phyloP scores from a whole-genome alignment of 2,888 invertebrate genomes.

The Epinotia bilunana region DNA sequence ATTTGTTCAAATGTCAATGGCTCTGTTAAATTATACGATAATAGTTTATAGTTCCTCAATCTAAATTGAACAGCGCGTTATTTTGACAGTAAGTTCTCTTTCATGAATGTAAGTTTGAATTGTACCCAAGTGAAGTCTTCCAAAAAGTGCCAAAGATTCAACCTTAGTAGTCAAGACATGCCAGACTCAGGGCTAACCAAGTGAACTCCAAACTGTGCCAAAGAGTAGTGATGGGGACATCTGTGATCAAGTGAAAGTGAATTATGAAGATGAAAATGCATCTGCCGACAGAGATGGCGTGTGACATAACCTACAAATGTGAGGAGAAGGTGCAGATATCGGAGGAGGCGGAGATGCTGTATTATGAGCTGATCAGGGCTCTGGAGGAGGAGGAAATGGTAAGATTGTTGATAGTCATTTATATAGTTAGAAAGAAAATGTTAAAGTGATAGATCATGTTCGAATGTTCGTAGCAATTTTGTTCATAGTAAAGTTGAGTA shows the following conservation, averaged over 20 bases:
- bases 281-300: slow-evolving; percentile 72
- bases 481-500: too few relatives aligned
- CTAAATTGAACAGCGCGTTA: not conserved
- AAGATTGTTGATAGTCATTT: slow-evolving; percentile 49
- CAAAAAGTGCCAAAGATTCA: slow-evolving; percentile 38
- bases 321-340: slow-evolving; percentile 78
- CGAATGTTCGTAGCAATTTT: too few relatives aligned
- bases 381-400: slow-evolving; percentile 82
- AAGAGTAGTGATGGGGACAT: slow-evolving; percentile 43
- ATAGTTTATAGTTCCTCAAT: too few relatives aligned
- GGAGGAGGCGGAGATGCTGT: slow-evolving; percentile 81
- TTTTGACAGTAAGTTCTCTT: not conserved
- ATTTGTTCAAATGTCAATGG: too few relatives aligned
- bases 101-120: not conserved
- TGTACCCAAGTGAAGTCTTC: slow-evolving; percentile 31
- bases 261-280: slow-evolving; percentile 71
- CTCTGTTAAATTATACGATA: too few relatives aligned
- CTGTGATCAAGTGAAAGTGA: slow-evolving; percentile 48
- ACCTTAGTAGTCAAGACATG: not conserved
- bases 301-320: slow-evolving; percentile 71
- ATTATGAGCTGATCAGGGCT: slow-evolving; percentile 79
- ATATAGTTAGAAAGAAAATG: too few relatives aligned
- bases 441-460: not conserved
- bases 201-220: slow-evolving; percentile 41
- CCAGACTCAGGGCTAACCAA: not conserved